Evolutionary conservation across 2,113 vertebrate species (phyloP).

Genomic region (Centrocercus urophasianus): DNA sequence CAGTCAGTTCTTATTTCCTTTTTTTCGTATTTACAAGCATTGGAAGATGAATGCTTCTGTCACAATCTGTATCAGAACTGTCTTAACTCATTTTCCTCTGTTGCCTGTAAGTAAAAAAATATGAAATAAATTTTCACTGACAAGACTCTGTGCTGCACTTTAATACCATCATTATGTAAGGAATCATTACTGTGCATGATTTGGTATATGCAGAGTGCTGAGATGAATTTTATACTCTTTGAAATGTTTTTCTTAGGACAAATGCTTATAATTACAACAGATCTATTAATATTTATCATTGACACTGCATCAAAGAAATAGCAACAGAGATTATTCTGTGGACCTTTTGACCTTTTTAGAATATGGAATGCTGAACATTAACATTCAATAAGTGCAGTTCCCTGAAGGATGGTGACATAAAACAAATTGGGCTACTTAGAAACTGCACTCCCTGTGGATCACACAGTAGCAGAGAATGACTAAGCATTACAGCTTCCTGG

Average conservation of each 20-base stretch:
- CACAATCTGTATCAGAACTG: neutral
- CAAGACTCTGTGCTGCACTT: neutral
- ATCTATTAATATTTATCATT: conserved; percentile 63
- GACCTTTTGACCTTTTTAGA: conserved; percentile 57
- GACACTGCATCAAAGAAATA: conserved; percentile 29
- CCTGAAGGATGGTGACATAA: conserved; percentile 7
- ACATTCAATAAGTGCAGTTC: conserved; percentile 9
- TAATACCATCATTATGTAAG: neutral
- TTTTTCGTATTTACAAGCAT: neutral
- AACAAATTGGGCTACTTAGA: conserved; percentile 19
- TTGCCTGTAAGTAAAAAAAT: conserved; percentile 42
- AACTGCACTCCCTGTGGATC: neutral
- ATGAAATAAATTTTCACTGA: conserved; percentile 40
- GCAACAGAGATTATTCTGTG: conserved; percentile 10
- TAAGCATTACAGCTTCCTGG: neutral
- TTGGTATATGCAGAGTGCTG: conserved; percentile 2
- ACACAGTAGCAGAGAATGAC: neutral
- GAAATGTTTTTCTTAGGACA: conserved; percentile 10
- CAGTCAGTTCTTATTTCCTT: conserved; percentile 13
- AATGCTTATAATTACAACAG: conserved; percentile 51
- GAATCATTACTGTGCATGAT: neutral
- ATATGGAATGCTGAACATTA: conserved; percentile 34
- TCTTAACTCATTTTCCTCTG: neutral
- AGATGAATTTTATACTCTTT: conserved; percentile 33
- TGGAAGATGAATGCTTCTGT: conserved; percentile 41